Evolutionary conservation across 2,888 invertebrate species (phyloP).

Genomic region (Myopa testacea): DNA sequence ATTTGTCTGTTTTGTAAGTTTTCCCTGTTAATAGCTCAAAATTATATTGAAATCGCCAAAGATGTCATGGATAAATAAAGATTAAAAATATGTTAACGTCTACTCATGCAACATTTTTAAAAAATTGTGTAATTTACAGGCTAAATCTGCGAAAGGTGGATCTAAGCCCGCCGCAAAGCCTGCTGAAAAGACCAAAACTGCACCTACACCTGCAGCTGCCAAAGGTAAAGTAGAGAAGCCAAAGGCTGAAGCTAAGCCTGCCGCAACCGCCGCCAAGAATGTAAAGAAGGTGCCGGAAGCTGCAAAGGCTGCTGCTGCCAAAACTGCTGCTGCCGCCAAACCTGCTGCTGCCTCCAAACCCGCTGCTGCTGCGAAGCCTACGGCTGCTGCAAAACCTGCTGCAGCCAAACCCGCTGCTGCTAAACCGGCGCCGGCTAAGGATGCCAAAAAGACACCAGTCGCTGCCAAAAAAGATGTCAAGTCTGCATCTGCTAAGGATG

Average conservation of each 20-base stretch:
- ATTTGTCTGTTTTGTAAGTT: background rate
- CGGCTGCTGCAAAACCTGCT: conserved; percentile 51
- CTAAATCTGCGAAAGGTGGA: conserved; percentile 66
- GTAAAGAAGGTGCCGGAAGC: conserved; percentile 66
- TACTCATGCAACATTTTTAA: background rate
- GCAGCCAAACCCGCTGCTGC: conserved; percentile 48
- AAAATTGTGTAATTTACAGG: conserved; percentile 51
- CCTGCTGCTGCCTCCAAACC: conserved; percentile 44
- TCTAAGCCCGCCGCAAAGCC: conserved; percentile 64
- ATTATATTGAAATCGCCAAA: background rate
- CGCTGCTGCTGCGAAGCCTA: conserved; percentile 43
- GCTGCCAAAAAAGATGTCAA: conserved; percentile 51
- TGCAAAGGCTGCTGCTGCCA: conserved; percentile 68
- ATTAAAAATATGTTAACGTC: conserved; percentile 21
- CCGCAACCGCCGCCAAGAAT: conserved; percentile 64
- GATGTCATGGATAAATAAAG: conserved; percentile 42
- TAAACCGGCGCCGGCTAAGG: conserved; percentile 45
- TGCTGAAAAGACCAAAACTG: conserved; percentile 62
- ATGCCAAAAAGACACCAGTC: conserved; percentile 50
- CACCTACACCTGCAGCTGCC: conserved; percentile 57
- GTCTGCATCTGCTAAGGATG: conserved; percentile 52
- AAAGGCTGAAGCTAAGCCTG: conserved; percentile 64
- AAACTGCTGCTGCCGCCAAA: conserved; percentile 50
- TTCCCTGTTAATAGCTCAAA: background rate
- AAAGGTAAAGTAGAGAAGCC: conserved; percentile 68